Conservation (phyloP, 1,140 invertebrate genomes). For the Heterodera schachtii region DNA sequence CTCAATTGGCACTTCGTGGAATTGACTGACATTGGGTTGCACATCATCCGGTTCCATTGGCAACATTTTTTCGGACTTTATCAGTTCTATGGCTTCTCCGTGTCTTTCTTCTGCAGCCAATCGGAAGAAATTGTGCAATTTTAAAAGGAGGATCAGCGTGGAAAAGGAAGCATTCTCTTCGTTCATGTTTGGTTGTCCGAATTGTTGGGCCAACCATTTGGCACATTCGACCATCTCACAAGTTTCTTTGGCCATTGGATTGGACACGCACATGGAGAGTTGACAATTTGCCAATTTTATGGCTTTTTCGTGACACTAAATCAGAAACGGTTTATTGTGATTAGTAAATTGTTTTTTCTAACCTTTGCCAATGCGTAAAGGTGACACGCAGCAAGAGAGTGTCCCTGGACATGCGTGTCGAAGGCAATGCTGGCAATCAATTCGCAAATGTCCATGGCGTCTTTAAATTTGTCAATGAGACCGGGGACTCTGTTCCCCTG, state of each 20-base stretch:
- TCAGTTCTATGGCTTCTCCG: conserved; percentile 42
- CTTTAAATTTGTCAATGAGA: conserved; percentile 51
- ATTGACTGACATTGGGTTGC: conserved; percentile 18
- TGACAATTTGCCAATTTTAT: conserved; percentile 39
- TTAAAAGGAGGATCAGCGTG: conserved; percentile 38
- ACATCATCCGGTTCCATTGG: conserved; percentile 44
- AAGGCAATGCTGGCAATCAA: conserved; percentile 45
- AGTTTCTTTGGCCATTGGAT: background rate
- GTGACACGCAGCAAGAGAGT: conserved; percentile 42
- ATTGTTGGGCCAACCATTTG: conserved; percentile 44
- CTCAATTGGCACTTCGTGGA: conserved; percentile 38
- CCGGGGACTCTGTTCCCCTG: conserved; percentile 45
- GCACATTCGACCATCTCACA: conserved; percentile 35
- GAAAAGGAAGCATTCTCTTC: conserved; percentile 14
- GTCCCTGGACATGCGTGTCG: conserved; percentile 43
- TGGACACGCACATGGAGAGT: conserved; percentile 30
- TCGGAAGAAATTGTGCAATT: conserved; percentile 43
- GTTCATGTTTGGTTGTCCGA: conserved; percentile 28
- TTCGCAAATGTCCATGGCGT: conserved; percentile 40
- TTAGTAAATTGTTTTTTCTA: background rate
- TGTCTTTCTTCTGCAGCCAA: conserved; percentile 19
- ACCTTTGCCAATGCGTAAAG: conserved; percentile 46
- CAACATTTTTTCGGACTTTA: conserved; percentile 44
- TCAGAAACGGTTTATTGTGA: too few relatives aligned
- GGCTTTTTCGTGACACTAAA: conserved; percentile 45